These are phyloP conservation scores for Lepidurus couesii DNA, from an alignment of 1,140 invertebrate species.

Conservation along the genomic window DNA sequence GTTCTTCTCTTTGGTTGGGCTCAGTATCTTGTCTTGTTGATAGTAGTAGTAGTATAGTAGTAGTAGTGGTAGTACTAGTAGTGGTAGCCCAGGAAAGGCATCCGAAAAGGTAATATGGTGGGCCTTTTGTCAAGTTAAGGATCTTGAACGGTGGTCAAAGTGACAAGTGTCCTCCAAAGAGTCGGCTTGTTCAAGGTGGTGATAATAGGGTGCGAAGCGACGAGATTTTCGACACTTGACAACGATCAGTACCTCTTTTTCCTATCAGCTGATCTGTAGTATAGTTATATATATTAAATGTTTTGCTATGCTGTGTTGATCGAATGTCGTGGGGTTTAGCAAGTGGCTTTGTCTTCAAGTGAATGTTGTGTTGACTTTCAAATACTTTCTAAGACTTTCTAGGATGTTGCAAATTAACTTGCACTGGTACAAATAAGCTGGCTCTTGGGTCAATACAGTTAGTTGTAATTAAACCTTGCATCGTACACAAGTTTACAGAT, in stretches of 20 bases:
- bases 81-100: too few species aligned
- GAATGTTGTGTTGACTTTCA: too few species aligned
- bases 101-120: not conserved
- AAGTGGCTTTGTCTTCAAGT: too few species aligned
- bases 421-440: too few species aligned
- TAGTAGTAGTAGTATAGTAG: not conserved
- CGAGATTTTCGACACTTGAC: slow-evolving; percentile 17
- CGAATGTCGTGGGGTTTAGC: too few species aligned
- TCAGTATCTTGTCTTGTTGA: slow-evolving; percentile 11
- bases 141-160: not conserved
- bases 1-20: not conserved
- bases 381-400: too few species aligned
- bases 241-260: not conserved
- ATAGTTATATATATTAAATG: too few species aligned
- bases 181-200: not conserved
- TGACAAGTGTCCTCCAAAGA: not conserved
- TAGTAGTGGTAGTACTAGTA: too few species aligned
- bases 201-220: not conserved
- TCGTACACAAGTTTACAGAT: not conserved
- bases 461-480: too few species aligned
- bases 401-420: too few species aligned
- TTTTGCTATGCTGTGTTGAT: too few species aligned
- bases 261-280: not conserved
- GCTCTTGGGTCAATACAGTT: too few species aligned
- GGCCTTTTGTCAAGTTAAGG: slow-evolving; percentile 10